phyloP scores from a whole-genome alignment of 2,113 vertebrate genomes.

The Phasianus colchicus region DNA sequence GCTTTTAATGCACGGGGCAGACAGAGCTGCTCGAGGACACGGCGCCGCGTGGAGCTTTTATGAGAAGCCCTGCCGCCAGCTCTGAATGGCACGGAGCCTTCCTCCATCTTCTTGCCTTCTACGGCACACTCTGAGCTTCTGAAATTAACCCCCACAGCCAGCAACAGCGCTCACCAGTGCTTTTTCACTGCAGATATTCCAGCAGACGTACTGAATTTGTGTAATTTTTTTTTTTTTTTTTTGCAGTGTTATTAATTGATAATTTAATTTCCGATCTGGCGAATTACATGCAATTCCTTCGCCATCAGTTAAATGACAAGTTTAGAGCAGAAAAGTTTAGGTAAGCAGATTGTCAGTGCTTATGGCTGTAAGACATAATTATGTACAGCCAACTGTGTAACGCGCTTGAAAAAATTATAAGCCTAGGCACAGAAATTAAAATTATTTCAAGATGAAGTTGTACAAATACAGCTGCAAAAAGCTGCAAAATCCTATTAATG shows the following conservation, averaged over 20 bases:
- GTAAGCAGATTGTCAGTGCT: slow-evolving; percentile 71
- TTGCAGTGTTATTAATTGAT: slow-evolving; percentile 58
- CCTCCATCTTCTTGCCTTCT: neutral
- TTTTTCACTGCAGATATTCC: neutral
- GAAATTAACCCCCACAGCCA: neutral
- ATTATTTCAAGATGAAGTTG: slow-evolving; percentile 71
- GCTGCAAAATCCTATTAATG: slow-evolving; percentile 55
- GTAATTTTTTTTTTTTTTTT: neutral
- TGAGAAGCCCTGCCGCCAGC: neutral
- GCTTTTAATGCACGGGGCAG: neutral
- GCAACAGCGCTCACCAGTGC: neutral
- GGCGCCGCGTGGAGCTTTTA: neutral
- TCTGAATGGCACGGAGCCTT: neutral
- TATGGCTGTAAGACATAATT: slow-evolving; percentile 71
- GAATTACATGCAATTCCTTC: slow-evolving; percentile 56
- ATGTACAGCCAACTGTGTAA: slow-evolving; percentile 73
- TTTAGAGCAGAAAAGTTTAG: slow-evolving; percentile 69
- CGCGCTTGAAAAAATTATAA: slow-evolving; percentile 68
- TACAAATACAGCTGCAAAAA: slow-evolving; percentile 70
- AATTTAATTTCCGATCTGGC: slow-evolving; percentile 63
- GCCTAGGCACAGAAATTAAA: slow-evolving; percentile 71
- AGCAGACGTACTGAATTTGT: neutral
- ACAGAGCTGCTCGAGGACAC: neutral
- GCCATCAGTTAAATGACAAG: slow-evolving; percentile 55
- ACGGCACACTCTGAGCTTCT: neutral